phyloP scores from a whole-genome alignment of 2,888 invertebrate genomes.

The Amphipoea lucens region DNA sequence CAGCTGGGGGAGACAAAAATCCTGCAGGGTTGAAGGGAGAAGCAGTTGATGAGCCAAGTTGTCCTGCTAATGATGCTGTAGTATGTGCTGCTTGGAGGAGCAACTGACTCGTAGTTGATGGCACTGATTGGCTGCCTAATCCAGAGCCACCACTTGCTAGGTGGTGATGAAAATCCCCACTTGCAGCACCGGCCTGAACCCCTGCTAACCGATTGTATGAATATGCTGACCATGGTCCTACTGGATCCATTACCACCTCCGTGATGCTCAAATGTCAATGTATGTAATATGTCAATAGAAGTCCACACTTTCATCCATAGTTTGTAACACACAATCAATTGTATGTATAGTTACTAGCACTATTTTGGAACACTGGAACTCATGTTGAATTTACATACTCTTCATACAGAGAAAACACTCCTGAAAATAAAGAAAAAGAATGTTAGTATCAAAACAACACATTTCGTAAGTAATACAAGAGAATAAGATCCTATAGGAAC shows the following conservation, averaged over 20 bases:
- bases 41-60: constrained; percentile 91
- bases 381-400: constrained; percentile 79
- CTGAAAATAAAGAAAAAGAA: constrained; percentile 84
- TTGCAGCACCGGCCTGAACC: constrained; percentile 92
- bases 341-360: constrained; percentile 79
- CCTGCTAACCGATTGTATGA: constrained; percentile 95
- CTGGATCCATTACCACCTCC: constrained; percentile 95
- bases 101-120: constrained; percentile 92
- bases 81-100: constrained; percentile 92
- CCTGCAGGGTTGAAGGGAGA: constrained; percentile 93
- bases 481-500: constrained; percentile 60
- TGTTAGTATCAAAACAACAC: constrained; percentile 71
- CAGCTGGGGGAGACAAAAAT: constrained; percentile 93
- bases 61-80: constrained; percentile 91
- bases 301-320: constrained; percentile 90
- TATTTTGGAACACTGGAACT: constrained; percentile 81
- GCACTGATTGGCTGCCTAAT: constrained; percentile 89
- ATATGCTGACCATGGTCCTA: constrained; percentile 96
- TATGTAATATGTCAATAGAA: constrained; percentile 87
- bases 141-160: constrained; percentile 91
- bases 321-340: constrained; percentile 83
- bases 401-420: constrained; percentile 79
- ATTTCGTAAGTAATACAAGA: constrained; percentile 46
- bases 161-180: constrained; percentile 93
- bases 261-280: constrained; percentile 85